Evolutionary conservation across 2,888 invertebrate genomes (phyloP), one percentile per base, ranked within the genome.

Genomic region (Torymus tubicola): DNA sequence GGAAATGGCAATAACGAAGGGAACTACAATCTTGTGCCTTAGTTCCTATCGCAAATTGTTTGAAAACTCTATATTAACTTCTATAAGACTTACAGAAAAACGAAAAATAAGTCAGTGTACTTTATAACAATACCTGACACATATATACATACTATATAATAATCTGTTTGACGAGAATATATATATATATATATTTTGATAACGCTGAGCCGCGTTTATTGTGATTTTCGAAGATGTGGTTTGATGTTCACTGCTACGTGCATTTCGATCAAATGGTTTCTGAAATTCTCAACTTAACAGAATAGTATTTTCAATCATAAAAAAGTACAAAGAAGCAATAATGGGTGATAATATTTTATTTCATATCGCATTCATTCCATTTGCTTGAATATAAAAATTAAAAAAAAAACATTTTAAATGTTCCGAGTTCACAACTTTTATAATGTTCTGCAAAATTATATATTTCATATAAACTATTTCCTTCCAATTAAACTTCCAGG

Each of bases 11-110:
- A 79, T 72, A 65, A 67, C 16, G 52, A 65, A 71, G n/a, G 60
- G 67, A 72, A 76, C 57, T 64, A 68, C 60, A 64, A 76, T 77
- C 68, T 76, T 76, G 82, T 82, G 79, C 79, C 82, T 79, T 79
- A 82, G 82, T 82, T 82, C 79, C 82, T 82, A 82, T 74, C 55
- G 52, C 64, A 78, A 81, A 75, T 50, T 80, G 67, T 80, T 71
- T 52, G 5, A 73, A 67, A 75, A 52, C 18, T 65, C 50, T 76
- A 63, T 81, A 42, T 42, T 42, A 81, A 81, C 77, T 69, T 77
- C 68, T 67, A 77, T 68, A 73, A 73, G 65, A 80, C 76, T 76
- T 80, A 53, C 16, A 12, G 14, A 50, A 42, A 42, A 65, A 42
- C 13, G 18, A 63, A 21, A 72, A 55, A 68, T 55, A 24, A 80